Evolutionary conservation across 2,797 vertebrate genomes (phyloP).

Genomic region (Sternarchorhynchus goeldii): DNA sequence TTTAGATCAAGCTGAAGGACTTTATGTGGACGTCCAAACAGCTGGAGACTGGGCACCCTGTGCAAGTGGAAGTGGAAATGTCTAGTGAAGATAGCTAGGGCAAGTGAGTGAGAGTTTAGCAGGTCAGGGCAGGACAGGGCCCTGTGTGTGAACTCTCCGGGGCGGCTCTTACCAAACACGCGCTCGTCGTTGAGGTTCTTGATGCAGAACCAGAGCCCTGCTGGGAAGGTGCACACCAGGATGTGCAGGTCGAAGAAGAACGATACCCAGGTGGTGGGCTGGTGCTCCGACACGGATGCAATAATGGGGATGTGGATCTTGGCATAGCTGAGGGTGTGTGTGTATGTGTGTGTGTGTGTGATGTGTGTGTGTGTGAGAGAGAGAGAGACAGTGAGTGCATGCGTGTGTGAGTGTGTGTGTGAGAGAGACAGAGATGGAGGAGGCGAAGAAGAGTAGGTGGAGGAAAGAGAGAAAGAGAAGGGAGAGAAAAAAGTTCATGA

Average conservation of each 20-base stretch:
- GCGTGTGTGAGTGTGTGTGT: background rate
- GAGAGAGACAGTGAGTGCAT: too few species aligned
- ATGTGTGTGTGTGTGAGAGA: conserved; percentile 11
- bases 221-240: conserved; percentile 98
- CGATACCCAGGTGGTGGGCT: conserved; percentile 98
- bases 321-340: conserved; percentile 82
- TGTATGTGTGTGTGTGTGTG: conserved; percentile 45
- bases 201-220: conserved; percentile 99
- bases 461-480: conserved; percentile 99
- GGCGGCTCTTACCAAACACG: conserved; percentile 81
- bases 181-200: conserved; percentile 91
- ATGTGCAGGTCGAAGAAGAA: conserved; percentile 99
- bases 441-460: conserved; percentile 96
- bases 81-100: background rate
- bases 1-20: too few species aligned
- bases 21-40: too few species aligned
- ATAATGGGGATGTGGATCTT: conserved; percentile 99
- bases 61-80: too few species aligned
- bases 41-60: too few species aligned
- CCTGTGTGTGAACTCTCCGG: too few species aligned
- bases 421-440: conserved; percentile 73
- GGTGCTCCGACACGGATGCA: conserved; percentile 97
- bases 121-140: background rate
- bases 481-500: conserved; percentile 65
- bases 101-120: background rate